These are phyloP conservation scores for Tenodera sinensis DNA, from an alignment of 2,888 invertebrate species.

Conservation along the genomic window DNA sequence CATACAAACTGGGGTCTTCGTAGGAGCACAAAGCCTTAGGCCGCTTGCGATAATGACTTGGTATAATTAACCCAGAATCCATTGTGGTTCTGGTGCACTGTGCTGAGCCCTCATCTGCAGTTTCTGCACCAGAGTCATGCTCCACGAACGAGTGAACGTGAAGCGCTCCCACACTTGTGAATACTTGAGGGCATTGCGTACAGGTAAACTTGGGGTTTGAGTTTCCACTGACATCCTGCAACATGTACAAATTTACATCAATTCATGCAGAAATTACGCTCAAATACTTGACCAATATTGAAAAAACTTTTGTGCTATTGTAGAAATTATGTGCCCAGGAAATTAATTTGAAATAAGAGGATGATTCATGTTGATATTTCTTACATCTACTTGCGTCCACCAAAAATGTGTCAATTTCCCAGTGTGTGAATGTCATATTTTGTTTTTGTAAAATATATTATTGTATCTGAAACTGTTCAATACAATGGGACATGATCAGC, in stretches of 20 bases:
- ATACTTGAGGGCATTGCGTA: conserved; percentile 36
- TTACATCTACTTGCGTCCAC: too few species aligned
- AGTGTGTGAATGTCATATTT: too few species aligned
- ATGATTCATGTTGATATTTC: too few species aligned
- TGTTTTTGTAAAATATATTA: too few species aligned
- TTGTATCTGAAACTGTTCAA: too few species aligned
- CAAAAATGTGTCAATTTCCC: too few species aligned
- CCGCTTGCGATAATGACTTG: conserved; percentile 3
- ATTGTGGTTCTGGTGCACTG: background rate
- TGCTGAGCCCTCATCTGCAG: background rate
- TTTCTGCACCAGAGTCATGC: conserved; percentile 29
- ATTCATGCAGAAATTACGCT: too few species aligned
- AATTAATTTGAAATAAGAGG: too few species aligned
- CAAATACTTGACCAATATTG: too few species aligned
- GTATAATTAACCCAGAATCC: background rate
- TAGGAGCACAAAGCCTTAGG: background rate
- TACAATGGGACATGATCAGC: too few species aligned
- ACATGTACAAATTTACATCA: background rate
- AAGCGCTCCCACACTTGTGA: conserved; percentile 37
- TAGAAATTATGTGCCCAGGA: too few species aligned
- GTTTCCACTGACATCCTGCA: background rate
- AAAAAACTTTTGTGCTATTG: too few species aligned
- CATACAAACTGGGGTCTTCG: background rate
- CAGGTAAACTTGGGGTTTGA: conserved; percentile 29
- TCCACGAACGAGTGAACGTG: conserved; percentile 39